phyloP scores from a whole-genome alignment of 2,113 vertebrate genomes.

The Ramphastos sulfuratus region DNA sequence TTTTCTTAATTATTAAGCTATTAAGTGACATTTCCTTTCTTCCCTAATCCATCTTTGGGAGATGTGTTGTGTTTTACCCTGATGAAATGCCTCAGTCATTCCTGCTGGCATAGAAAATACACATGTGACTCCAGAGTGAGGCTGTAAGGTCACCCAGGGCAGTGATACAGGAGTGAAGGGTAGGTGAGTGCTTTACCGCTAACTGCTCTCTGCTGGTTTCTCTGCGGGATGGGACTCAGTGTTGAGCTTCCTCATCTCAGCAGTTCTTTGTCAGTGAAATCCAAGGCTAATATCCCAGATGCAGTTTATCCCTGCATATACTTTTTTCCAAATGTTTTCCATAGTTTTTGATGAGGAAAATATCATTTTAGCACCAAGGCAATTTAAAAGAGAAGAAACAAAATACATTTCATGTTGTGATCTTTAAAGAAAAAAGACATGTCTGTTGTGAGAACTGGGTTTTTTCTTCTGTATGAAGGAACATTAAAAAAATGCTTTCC shows the following conservation, averaged over 20 bases:
- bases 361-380: background rate
- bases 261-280: background rate
- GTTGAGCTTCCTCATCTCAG: background rate
- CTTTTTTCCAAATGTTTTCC: background rate
- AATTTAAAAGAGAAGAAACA: background rate
- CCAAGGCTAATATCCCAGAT: background rate
- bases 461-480: background rate
- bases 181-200: background rate
- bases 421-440: background rate
- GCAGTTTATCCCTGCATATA: background rate
- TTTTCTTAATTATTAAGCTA: background rate
- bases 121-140: accelerated
- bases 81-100: background rate
- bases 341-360: background rate
- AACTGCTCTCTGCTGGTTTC: background rate
- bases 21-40: background rate
- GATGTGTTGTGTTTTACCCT: background rate
- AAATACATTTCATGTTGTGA: background rate
- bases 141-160: accelerated
- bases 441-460: background rate
- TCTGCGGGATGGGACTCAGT: background rate
- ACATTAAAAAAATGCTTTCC: background rate
- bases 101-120: background rate
- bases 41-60: background rate
- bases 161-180: background rate